phyloP scores from a whole-genome alignment of 2,113 vertebrate genomes.

The Zosterops pallidus region DNA sequence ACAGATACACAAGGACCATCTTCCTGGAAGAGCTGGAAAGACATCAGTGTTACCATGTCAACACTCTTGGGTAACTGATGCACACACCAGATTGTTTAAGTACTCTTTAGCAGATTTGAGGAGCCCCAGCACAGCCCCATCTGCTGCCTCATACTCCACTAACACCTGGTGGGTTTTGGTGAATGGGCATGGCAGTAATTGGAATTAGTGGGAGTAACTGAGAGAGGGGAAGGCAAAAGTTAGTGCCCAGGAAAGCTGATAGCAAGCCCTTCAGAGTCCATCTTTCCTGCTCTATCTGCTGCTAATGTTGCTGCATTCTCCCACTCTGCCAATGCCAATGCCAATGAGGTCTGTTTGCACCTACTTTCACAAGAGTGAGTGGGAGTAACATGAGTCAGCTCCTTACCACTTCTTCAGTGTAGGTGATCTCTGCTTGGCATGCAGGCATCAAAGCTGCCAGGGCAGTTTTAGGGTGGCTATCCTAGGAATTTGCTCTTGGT shows the following conservation, averaged over 20 bases:
- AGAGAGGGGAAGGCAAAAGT: neutral
- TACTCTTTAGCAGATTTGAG: neutral
- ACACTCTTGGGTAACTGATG: neutral
- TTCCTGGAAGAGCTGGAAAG: neutral
- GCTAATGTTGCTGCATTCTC: neutral
- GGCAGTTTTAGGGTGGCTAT: neutral
- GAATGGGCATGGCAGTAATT: neutral
- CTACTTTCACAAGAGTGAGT: neutral
- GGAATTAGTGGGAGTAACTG: neutral
- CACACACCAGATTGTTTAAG: neutral
- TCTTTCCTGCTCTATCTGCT: neutral
- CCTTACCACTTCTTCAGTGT: neutral
- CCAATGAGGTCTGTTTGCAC: neutral
- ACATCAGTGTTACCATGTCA: neutral
- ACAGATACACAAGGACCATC: neutral
- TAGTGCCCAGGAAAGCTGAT: neutral
- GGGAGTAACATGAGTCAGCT: neutral
- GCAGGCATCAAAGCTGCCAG: neutral
- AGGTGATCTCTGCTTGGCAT: neutral
- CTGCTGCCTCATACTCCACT: neutral
- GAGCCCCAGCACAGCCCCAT: neutral
- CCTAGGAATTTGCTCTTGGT: neutral
- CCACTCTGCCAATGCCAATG: neutral
- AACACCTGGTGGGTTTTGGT: neutral
- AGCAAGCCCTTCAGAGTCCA: neutral